These are phyloP conservation scores for Athene noctua DNA, from an alignment of 2,113 vertebrate genomes.

Conservation along the genomic window DNA sequence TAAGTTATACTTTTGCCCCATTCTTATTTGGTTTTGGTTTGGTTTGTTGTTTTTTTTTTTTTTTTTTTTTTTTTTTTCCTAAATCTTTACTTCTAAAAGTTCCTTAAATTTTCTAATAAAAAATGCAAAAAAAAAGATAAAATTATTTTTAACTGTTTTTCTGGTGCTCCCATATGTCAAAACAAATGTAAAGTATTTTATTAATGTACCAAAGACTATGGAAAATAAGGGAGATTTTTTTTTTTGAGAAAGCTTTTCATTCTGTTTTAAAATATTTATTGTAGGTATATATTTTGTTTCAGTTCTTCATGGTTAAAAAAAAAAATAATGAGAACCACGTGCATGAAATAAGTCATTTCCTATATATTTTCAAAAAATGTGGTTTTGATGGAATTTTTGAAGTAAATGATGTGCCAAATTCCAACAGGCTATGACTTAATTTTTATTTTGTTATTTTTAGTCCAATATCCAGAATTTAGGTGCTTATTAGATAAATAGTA, in stretches of 20 bases:
- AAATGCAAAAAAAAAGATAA: background rate
- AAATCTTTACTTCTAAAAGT: rapidly evolving
- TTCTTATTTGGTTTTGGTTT: background rate
- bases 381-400: background rate
- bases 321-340: background rate
- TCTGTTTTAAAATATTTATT: background rate
- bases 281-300: background rate
- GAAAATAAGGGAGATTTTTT: background rate
- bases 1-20: rapidly evolving
- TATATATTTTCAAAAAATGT: background rate
- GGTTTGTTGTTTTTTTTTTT: too few relatives aligned
- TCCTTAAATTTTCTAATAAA: background rate
- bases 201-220: rapidly evolving
- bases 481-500: background rate
- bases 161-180: background rate
- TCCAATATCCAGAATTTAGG: background rate
- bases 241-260: rapidly evolving
- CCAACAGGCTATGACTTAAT: rapidly evolving
- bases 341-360: background rate
- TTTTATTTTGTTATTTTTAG: background rate
- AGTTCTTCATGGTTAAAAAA: background rate
- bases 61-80: too few relatives aligned
- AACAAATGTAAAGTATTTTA: background rate
- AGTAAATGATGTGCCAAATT: background rate
- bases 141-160: background rate